Base-by-base conservation (phyloP, 1,140 invertebrate species). In the Eriosoma lanigerum region DNA sequence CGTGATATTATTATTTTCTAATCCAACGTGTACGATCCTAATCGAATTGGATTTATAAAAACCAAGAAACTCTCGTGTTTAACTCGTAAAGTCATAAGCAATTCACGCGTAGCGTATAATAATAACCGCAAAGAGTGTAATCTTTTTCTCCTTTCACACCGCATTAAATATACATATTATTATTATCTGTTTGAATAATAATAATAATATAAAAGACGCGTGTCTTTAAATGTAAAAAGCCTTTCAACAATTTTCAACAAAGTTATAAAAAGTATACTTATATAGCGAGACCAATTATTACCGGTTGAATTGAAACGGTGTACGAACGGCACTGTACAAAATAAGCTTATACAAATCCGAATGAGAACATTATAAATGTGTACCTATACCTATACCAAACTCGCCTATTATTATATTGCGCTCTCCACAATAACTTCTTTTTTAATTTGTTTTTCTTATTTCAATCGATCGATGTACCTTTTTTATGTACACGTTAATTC, bases 331-430 rank as follows among this genome's bases (percentile, higher is more conserved):
- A 46, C 10, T 21, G 13, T 46, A 48, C 44, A 26, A 46, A 70
- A 48, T 70, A 48, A 70, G 66, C 44, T 70, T 70, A 24, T 48
- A 70, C 21, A 70, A 70, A 70, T 48, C 13, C 2, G 19, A 38
- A 38, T 38, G 32, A 3, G 32, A 38, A 38, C 32, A 38, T 8
- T 38, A 38, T 38, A 38, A n/a, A n/a, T n/a, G n/a, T n/a, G n/a
- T 62, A 26, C 10, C 21, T 15, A 12, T 13, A 13, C 21, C 2
- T 6, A 38, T 38, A 38, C 4, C 24, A n/a, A n/a, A 26, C 60
- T 38, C 3, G 60, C 3, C n/a, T n/a, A n/a, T n/a, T n/a, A n/a
- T n/a, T n/a, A 19, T 29, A 32, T 12, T 52, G 19, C 1, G 15
- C 29, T n/a, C 13, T 38, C 10, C 9, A 0, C 60, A 38, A 38